phyloP scores from a whole-genome alignment of 2,888 invertebrate genomes.

The Pseudococcus longispinus region DNA sequence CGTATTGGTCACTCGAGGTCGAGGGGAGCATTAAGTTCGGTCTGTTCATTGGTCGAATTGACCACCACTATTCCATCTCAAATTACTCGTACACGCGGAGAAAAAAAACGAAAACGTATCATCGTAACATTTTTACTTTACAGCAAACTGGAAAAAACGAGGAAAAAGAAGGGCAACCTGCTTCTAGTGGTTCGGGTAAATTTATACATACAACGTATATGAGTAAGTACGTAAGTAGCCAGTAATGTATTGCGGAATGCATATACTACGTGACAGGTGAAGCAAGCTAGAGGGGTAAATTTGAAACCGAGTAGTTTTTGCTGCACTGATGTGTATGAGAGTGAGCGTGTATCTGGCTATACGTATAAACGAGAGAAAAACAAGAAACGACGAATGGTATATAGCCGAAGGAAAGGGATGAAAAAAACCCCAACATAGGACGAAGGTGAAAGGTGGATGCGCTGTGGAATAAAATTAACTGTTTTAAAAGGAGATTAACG shows the following conservation, averaged over 20 bases:
- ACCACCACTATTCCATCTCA: no score
- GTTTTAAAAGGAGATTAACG: conserved; percentile 27
- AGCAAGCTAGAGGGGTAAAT: neutral
- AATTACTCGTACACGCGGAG: no score
- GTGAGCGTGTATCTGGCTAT: neutral
- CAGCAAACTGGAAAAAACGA: no score
- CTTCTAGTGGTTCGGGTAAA: neutral
- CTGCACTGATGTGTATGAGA: no score
- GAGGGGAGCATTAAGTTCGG: no score
- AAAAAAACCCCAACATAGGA: neutral
- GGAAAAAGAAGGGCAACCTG: neutral
- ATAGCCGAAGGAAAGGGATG: neutral
- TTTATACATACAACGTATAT: neutral
- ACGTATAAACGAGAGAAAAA: neutral
- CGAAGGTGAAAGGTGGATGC: neutral
- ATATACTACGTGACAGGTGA: neutral
- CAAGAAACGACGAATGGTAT: neutral
- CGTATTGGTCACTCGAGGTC: no score
- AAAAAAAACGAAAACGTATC: no score
- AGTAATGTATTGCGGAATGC: neutral
- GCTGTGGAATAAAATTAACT: conserved; percentile 18
- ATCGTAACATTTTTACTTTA: no score
- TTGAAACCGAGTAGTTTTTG: neutral
- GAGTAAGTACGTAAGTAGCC: neutral
- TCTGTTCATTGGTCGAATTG: no score